Base-by-base conservation (phyloP, 1,140 invertebrate genomes). In the Drosophila subobscura region DNA sequence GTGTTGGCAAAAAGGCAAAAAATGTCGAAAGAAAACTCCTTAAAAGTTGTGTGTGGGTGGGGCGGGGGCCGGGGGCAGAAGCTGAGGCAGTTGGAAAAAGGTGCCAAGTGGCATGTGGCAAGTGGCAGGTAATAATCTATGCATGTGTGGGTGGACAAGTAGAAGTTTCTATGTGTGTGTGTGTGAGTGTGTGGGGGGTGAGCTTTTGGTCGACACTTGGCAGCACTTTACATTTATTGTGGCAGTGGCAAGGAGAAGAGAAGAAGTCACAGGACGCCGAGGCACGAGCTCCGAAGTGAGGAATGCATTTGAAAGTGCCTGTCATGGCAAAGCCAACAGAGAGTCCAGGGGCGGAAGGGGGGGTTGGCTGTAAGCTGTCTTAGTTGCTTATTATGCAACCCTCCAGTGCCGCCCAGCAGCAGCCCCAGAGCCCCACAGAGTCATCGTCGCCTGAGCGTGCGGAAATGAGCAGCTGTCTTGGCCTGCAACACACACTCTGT, bases 151-250 rank as follows among this genome's bases (percentile, higher is more conserved):
- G 59, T 67, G 57, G 57, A 33, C 51, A 37, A 50, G 29, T 49
- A 67, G 40, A 44, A 22, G 37, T 42, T 29, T 49, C 5, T 37
- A 16, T 44, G 10, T 50, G 29, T 27, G 16, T 63, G 25, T 40
- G 4, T 27, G 14, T 20, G 40, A 33, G 55, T 52, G 41, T 40
- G 44, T 29, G 22, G 47, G 64, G 63, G 29, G 64, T 8, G 25
- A 25, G 61, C n/a, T 41, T 16, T 33, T 37, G 60, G 63, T 70
- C 68, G 65, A 80, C 81, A 85, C 80, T 85, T 86, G 81, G 73
- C 77, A 85, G 81, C 81, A 85, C 81, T 85, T 86, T 86, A 86
- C 81, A 85, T 85, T 85, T 85, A 85, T 86, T 85, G 81, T 85
- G 81, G 81, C 83, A 85, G 68, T 77, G 33, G 10, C 33, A 37